Conservation (phyloP, 2,888 invertebrate species). For the Harpagoxenus sublaevis region DNA sequence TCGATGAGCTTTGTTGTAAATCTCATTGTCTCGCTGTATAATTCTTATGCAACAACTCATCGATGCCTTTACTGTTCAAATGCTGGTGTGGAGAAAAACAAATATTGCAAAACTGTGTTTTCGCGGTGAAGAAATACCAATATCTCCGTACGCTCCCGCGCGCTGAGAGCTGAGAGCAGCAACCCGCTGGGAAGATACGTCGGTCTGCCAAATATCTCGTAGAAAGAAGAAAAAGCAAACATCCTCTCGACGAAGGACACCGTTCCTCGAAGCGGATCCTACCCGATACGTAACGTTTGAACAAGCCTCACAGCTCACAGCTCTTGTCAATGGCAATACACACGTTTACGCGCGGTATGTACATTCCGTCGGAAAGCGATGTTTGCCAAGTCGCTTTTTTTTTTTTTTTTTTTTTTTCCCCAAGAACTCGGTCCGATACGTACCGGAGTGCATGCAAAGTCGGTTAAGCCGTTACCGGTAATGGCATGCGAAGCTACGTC, state of each 20-base stretch:
- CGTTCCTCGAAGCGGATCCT: constrained; percentile 15
- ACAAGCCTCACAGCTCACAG: constrained; percentile 10
- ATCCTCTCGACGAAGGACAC: constrained; percentile 5
- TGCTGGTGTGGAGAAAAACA: not conserved
- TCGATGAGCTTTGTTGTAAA: not conserved
- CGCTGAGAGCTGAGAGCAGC: too few species aligned
- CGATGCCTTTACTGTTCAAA: not conserved
- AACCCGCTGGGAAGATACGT: not conserved
- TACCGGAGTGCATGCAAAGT: constrained; percentile 18
- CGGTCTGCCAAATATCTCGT: not conserved
- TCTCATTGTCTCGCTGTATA: not conserved
- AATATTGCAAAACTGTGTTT: constrained; percentile 1
- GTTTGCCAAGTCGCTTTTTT: constrained; percentile 19
- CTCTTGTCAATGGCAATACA: not conserved
- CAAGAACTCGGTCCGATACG: constrained; percentile 27
- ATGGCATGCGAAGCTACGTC: not conserved
- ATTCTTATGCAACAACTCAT: constrained; percentile 6
- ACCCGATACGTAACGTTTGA: constrained; percentile 23
- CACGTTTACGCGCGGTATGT: constrained; percentile 27
- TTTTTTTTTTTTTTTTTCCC: not conserved
- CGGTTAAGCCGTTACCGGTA: constrained; percentile 25
- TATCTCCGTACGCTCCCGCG: not conserved
- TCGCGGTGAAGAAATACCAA: not conserved
- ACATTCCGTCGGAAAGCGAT: constrained; percentile 25
- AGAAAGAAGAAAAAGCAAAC: constrained; percentile 12